A percentile compares a stretch with the other conserved stretches of the same genome.
These are phyloP conservation scores for Anguilla marmorata DNA, from an alignment of 2,797 vertebrate genomes.

Conservation along the genomic window DNA sequence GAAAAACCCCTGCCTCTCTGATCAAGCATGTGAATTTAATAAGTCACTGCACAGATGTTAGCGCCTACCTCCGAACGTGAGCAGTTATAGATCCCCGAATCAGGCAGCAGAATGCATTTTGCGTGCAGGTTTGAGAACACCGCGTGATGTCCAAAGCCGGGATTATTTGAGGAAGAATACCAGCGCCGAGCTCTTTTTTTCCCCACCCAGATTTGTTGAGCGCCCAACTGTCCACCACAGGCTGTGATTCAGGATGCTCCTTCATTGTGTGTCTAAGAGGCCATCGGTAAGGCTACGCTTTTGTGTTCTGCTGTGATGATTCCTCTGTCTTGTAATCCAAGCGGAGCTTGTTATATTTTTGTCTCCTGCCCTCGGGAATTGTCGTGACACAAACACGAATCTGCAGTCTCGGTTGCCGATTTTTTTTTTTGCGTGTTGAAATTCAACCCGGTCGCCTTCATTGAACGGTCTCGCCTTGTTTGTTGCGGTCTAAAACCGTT, in stretches of 20 bases:
- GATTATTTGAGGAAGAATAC: slow-evolving; percentile 15
- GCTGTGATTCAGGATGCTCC: slow-evolving; percentile 24
- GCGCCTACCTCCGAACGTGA: slow-evolving; percentile 12
- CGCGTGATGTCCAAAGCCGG: neutral
- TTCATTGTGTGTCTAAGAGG: slow-evolving; percentile 29
- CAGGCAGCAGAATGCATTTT: neutral
- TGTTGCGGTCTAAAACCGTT: neutral
- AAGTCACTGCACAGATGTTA: slow-evolving; percentile 11
- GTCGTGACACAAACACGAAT: neutral
- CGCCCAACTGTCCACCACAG: neutral
- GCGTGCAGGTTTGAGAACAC: neutral
- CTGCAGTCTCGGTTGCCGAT: neutral
- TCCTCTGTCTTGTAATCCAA: neutral
- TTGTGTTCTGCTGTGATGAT: neutral
- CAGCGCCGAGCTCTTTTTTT: slow-evolving; percentile 1
- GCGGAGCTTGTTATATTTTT: neutral
- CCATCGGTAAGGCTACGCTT: slow-evolving; percentile 28
- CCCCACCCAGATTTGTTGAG: slow-evolving; percentile 6
- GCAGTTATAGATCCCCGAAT: neutral
- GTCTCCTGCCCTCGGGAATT: neutral
- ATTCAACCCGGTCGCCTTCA: slow-evolving; percentile 1
- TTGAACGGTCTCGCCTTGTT: neutral
- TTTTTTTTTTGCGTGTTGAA: neutral
- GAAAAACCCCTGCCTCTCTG: slow-evolving; percentile 15
- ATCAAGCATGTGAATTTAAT: slow-evolving; percentile 22